Percentiles rank a stretch among this genome's conserved stretches.
Conservation (phyloP, 2,888 invertebrate species). For the Cetonia aurata region DNA sequence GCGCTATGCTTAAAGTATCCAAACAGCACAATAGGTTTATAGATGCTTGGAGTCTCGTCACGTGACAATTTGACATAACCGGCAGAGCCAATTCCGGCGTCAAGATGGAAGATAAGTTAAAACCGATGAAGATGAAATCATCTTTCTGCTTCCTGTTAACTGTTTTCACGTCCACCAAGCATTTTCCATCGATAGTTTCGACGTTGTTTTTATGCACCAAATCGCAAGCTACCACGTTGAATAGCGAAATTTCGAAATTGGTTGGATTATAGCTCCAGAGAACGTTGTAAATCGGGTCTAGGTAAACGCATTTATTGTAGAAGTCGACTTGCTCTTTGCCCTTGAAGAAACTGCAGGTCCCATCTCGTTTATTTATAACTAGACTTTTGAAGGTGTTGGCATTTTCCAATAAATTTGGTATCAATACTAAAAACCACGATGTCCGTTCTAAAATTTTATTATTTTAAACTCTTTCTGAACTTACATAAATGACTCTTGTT, state of each 20-base stretch:
- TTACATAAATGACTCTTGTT: slow-evolving; percentile 87
- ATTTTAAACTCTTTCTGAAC: slow-evolving; percentile 53
- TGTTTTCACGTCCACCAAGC: slow-evolving; percentile 56
- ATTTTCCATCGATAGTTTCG: slow-evolving; percentile 58
- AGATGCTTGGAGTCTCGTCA: slow-evolving; percentile 90
- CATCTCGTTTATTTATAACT: slow-evolving; percentile 90
- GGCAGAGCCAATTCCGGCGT: slow-evolving; percentile 88
- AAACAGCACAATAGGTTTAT: slow-evolving; percentile 90
- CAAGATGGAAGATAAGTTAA: slow-evolving; percentile 73
- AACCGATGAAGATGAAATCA: slow-evolving; percentile 51
- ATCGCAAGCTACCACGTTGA: slow-evolving; percentile 87
- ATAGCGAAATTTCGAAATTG: slow-evolving; percentile 78
- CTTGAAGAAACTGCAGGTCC: slow-evolving; percentile 87
- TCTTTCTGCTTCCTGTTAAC: slow-evolving; percentile 52
- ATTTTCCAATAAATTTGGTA: slow-evolving; percentile 85
- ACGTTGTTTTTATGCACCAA: slow-evolving; percentile 66
- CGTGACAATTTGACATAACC: slow-evolving; percentile 74
- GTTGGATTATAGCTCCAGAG: slow-evolving; percentile 90
- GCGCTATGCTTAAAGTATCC: slow-evolving; percentile 87
- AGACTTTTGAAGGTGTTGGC: slow-evolving; percentile 84
- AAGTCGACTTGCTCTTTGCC: slow-evolving; percentile 89
- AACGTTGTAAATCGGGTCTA: slow-evolving; percentile 94
- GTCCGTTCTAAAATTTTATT: background rate
- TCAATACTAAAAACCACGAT: slow-evolving; percentile 72
- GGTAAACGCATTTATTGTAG: slow-evolving; percentile 80